A percentile compares a stretch with the other conserved stretches of the same genome.
These are phyloP conservation scores for Etheostoma cragini DNA, from an alignment of 2,113 vertebrate species.

Conservation along the genomic window DNA sequence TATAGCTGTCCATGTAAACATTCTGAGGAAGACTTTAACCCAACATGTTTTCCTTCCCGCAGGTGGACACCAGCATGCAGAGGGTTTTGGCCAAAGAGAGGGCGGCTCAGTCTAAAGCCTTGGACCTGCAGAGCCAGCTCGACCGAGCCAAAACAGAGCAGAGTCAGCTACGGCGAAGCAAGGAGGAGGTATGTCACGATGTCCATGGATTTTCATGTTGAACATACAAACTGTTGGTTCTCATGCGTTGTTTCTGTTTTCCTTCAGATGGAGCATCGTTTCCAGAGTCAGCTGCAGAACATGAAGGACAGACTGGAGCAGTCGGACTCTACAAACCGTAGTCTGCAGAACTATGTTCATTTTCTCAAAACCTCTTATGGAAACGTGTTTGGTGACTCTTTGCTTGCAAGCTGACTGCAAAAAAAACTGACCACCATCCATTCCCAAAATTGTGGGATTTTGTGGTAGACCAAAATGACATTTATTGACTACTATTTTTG, in stretches of 20 bases:
- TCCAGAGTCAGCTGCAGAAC: slow-evolving; percentile 90
- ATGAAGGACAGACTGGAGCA: slow-evolving; percentile 91
- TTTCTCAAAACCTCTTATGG: slow-evolving; percentile 94
- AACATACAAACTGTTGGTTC: background rate
- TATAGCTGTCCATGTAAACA: background rate
- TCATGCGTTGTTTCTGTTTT: background rate
- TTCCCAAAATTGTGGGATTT: background rate
- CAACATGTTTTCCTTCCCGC: background rate
- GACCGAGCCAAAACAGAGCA: slow-evolving; percentile 88
- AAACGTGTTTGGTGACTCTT: slow-evolving; percentile 89
- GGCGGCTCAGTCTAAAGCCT: slow-evolving; percentile 86
- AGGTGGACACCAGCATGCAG: slow-evolving; percentile 90
- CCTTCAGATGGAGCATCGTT: slow-evolving; percentile 87
- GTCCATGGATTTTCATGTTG: background rate
- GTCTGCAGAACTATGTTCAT: slow-evolving; percentile 93
- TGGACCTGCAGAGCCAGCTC: slow-evolving; percentile 93
- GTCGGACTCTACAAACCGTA: slow-evolving; percentile 92
- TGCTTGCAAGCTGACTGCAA: slow-evolving; percentile 79
- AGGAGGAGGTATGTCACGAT: slow-evolving; percentile 86
- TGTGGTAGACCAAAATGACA: background rate
- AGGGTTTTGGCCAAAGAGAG: slow-evolving; percentile 87
- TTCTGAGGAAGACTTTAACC: background rate
- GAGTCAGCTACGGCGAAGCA: slow-evolving; percentile 86
- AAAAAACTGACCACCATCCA: background rate
- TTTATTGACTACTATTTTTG: background rate